Conservation (phyloP, 1,140 invertebrate species). For the Diabrotica virgifera region DNA sequence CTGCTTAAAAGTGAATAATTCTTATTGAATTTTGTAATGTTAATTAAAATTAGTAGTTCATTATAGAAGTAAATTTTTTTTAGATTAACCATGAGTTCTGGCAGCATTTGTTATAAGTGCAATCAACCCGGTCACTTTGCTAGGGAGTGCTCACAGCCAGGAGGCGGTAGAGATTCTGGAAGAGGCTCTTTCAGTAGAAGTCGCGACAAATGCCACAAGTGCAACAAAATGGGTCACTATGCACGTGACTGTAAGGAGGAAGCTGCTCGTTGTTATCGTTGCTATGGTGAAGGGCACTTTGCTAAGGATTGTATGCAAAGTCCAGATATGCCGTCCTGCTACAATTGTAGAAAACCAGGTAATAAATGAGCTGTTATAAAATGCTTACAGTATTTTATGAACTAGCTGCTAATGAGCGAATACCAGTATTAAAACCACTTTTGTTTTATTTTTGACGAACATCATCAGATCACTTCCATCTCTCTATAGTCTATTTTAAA, state of each 20-base stretch:
- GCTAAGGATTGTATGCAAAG: slow-evolving; percentile 84
- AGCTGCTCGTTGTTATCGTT: slow-evolving; percentile 80
- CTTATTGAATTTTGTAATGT: not conserved
- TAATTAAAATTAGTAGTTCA: not conserved
- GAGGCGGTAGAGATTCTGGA: slow-evolving; percentile 54
- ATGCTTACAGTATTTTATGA: too few species aligned
- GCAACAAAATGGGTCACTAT: slow-evolving; percentile 90
- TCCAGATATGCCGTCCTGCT: slow-evolving; percentile 76
- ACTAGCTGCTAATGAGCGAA: not conserved
- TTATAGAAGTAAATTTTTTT: slow-evolving; percentile 14
- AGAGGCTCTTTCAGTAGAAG: slow-evolving; percentile 54
- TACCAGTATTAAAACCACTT: not conserved
- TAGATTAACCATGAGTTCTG: slow-evolving; percentile 62
- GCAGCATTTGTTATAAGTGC: slow-evolving; percentile 84
- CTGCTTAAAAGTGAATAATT: slow-evolving; percentile 2
- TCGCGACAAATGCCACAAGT: slow-evolving; percentile 90
- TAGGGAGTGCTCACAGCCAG: slow-evolving; percentile 74
- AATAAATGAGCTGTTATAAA: not conserved
- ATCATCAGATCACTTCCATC: not conserved
- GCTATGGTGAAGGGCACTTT: slow-evolving; percentile 82
- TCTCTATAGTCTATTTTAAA: too few species aligned
- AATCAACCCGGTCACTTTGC: slow-evolving; percentile 84
- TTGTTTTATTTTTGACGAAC: not conserved
- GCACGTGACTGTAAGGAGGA: slow-evolving; percentile 88
- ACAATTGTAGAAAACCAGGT: slow-evolving; percentile 81